Evolutionary conservation across 2,888 invertebrate species (phyloP).

Genomic region (Ornithoptera priamus): DNA sequence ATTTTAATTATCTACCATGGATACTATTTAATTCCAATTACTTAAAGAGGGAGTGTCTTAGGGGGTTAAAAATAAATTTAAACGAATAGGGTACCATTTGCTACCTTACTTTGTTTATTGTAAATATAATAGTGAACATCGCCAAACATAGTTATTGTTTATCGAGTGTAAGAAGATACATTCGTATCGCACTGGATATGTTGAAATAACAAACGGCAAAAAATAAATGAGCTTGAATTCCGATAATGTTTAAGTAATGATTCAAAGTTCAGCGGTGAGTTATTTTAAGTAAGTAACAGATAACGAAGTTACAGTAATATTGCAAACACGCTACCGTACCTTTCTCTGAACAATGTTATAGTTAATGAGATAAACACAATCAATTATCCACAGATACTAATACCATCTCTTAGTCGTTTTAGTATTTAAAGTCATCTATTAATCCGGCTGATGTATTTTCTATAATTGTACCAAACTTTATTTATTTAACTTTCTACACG

Average conservation of each 20-base stretch:
- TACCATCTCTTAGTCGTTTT: no score
- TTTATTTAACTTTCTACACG: no score
- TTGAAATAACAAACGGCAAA: constrained; percentile 17
- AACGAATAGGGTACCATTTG: not conserved
- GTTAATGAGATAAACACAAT: no score
- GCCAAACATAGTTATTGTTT: constrained; percentile 11
- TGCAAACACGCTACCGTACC: no score
- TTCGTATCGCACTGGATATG: not conserved
- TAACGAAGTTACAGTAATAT: not conserved
- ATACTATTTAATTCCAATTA: no score
- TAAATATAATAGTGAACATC: constrained; percentile 14
- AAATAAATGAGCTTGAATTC: constrained; percentile 12
- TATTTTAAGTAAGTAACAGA: not conserved
- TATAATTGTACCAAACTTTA: no score
- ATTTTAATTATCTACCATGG: no score
- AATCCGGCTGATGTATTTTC: not conserved
- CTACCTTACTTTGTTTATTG: constrained; percentile 1
- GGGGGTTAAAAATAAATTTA: not conserved
- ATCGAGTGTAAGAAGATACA: constrained; percentile 11
- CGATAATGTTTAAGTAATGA: constrained; percentile 6
- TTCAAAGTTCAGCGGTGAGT: not conserved
- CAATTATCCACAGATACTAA: no score
- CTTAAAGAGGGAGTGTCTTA: no score
- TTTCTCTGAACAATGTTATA: no score
- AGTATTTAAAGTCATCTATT: no score